Percentiles rank a stretch among this genome's conserved stretches.
phyloP scores from a whole-genome alignment of 2,113 vertebrate genomes.

The Brachyistius frenatus region DNA sequence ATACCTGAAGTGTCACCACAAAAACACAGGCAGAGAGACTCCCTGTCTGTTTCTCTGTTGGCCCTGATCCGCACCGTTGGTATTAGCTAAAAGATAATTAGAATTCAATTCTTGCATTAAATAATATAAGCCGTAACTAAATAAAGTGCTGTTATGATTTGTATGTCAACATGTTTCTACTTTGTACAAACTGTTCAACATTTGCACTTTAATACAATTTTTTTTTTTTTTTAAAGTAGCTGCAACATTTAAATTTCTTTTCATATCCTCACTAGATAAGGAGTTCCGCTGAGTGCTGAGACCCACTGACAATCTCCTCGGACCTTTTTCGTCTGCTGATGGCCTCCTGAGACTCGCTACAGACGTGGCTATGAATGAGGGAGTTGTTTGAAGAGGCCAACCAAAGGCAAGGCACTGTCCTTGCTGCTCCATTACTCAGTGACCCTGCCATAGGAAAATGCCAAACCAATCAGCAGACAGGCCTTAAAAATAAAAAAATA shows the following conservation, averaged over 20 bases:
- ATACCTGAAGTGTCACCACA: neutral
- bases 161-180: constrained; percentile 21
- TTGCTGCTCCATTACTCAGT: constrained; percentile 74
- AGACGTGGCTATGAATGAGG: constrained; percentile 69
- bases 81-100: too few relatives aligned
- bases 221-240: too few relatives aligned
- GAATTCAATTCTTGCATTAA: neutral
- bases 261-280: constrained; percentile 56
- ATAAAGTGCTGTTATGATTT: neutral
- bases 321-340: constrained; percentile 52
- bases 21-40: neutral
- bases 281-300: constrained; percentile 37
- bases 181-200: constrained; percentile 6
- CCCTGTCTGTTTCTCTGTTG: too few relatives aligned
- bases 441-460: constrained; percentile 59
- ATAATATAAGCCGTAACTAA: constrained; percentile 10
- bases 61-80: too few relatives aligned
- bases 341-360: constrained; percentile 55
- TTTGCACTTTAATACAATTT: too few relatives aligned
- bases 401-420: constrained; percentile 51
- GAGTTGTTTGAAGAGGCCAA: constrained; percentile 65
- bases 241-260: constrained; percentile 30
- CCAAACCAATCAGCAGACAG: constrained; percentile 70
- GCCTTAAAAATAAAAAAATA: constrained; percentile 30
- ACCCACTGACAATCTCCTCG: constrained; percentile 52